These are phyloP conservation scores for Danio aesculapii DNA, from an alignment of 2,797 vertebrate genomes.

Conservation along the genomic window DNA sequence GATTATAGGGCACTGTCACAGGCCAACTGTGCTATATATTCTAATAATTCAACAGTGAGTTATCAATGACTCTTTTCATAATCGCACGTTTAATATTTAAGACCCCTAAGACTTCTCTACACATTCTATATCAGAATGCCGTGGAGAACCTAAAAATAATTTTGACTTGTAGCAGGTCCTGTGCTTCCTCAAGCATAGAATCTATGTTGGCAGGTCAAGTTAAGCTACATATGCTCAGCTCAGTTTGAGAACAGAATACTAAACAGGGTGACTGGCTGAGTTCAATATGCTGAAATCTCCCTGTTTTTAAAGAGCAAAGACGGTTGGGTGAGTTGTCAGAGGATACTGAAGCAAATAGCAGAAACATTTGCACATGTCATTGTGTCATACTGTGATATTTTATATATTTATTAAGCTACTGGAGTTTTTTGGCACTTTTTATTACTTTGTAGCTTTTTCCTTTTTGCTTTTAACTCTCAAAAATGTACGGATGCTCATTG, in stretches of 20 bases:
- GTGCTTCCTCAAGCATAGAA: slow-evolving; percentile 25
- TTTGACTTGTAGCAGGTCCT: slow-evolving; percentile 1
- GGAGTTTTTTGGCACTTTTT: neutral
- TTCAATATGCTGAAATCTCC: slow-evolving; percentile 25
- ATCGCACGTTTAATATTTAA: neutral
- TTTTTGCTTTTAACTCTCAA: neutral
- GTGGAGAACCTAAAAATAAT: slow-evolving; percentile 20
- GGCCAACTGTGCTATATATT: too few relatives aligned
- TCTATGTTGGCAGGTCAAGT: slow-evolving; percentile 31
- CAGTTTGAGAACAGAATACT: slow-evolving; percentile 31
- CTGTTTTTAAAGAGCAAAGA: slow-evolving; percentile 19
- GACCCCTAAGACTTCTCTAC: neutral
- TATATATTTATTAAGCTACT: slow-evolving; percentile 1
- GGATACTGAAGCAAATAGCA: neutral
- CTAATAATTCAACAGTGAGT: too few relatives aligned
- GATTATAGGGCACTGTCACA: too few relatives aligned
- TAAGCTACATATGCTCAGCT: slow-evolving; percentile 28
- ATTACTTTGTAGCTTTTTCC: neutral
- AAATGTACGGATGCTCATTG: slow-evolving; percentile 3
- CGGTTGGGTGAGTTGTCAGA: neutral
- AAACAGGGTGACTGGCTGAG: slow-evolving; percentile 14
- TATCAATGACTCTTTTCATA: neutral
- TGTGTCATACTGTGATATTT: neutral
- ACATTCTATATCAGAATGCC: slow-evolving; percentile 57
- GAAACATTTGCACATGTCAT: neutral